Evolutionary conservation across 2,113 vertebrate genomes (phyloP).

Genomic region (Rhabdornis inornatus): DNA sequence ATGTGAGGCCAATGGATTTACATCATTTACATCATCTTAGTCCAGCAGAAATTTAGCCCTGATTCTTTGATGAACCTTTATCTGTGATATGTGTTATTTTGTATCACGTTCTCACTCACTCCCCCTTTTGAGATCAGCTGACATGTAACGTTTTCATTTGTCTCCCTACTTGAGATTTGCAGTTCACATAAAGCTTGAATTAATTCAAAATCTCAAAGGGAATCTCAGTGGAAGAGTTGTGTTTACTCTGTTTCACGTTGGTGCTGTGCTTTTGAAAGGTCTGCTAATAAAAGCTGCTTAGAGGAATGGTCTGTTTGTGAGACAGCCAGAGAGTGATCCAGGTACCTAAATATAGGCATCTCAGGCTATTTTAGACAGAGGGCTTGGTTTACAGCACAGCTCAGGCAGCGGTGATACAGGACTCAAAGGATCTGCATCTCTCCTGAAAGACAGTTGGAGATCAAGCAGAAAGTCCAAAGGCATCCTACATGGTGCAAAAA

Average conservation of each 20-base stretch:
- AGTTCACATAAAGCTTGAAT: neutral
- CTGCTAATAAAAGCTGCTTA: conserved; percentile 2
- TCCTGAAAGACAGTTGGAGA: neutral
- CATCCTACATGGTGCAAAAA: neutral
- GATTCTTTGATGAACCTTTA: conserved; percentile 30
- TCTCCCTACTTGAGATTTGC: conserved; percentile 23
- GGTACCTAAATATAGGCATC: conserved; percentile 28
- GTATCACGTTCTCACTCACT: neutral
- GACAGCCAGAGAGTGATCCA: conserved; percentile 6
- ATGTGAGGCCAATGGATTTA: conserved; percentile 43
- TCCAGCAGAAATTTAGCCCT: neutral
- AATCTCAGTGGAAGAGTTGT: neutral
- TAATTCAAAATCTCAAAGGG: conserved; percentile 40
- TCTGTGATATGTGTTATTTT: conserved; percentile 1
- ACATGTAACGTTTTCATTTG: neutral
- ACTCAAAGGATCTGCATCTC: neutral
- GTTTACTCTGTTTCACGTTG: neutral
- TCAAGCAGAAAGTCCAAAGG: neutral
- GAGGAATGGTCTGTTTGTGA: conserved; percentile 11
- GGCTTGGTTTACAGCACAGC: neutral
- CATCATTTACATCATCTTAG: conserved; percentile 9
- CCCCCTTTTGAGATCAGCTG: neutral
- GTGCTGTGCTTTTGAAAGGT: neutral
- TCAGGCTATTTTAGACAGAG: neutral
- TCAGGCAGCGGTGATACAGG: neutral